Evolutionary conservation across 2,113 vertebrate genomes (phyloP), one percentile per base, ranked within the genome.

Genomic region (Tichodroma muraria): DNA sequence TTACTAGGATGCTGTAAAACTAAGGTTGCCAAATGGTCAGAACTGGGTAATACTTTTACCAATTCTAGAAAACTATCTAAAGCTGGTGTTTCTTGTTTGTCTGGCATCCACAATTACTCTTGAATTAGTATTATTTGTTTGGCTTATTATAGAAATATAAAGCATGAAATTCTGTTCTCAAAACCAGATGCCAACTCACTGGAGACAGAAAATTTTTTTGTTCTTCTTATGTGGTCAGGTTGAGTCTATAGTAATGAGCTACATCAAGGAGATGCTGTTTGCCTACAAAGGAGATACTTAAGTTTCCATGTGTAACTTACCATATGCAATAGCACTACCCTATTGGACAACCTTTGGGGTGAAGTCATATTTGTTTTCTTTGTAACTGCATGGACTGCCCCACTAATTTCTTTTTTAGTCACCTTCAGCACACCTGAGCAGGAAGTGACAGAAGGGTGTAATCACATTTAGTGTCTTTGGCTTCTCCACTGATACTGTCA

Each of bases 61-160:
- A 63, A 1, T 83, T 78, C 30, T 13, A 90, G 53, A 85, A 90
- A 68, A 30, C 0, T 0, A 45, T 73, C 68, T 56, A 63, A 70
- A 94, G 76, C 80, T 86, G 57, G 76, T 9, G 3, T 93, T 94
- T 90, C 92, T 95, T 52, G 73, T 92, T 92, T 88, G 42, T 80
- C 90, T 70, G 64, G 60, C 69, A 52, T 52, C 52, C 47, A 73
- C 71, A 42, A 85, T 95, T 90, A 56, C 68, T 86, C 76, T 80
- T 93, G 73, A 94, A 94, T 91, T 73, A 92, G 64, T 83, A 83
- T 80, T 35, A 89, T 88, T 88, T 85, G 64, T 86, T 95, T 88
- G 65, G 35, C 56, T 71, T 93, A 42, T 77, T 91, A 56, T 18
- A 88, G 60, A 96, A 94, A 91, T 85, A 91, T 30, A 49, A 91